Evolutionary conservation across 1,140 invertebrate species (phyloP), one percentile per base, ranked within the genome.

Genomic region (Drosophila erecta): DNA sequence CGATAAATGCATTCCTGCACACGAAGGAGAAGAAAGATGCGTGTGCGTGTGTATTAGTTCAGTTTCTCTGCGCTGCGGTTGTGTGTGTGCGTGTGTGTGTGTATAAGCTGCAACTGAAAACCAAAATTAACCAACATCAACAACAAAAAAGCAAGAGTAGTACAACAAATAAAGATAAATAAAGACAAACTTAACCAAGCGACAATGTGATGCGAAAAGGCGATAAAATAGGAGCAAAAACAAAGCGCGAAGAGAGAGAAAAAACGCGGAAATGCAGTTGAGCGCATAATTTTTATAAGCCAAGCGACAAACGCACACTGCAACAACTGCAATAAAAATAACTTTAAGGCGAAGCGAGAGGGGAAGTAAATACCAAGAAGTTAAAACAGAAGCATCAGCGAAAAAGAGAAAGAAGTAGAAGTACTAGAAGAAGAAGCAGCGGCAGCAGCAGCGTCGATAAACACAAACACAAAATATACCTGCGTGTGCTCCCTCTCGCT

Each of bases 261-360:
- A 70, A 89, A 80, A 87, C 76, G 79, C 85, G 84, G 85, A 87
- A 87, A 87, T 90, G 84, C 85, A 87, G 79, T 87, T 87, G 79
- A 89, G 79, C 84, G 84, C 77, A 86, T 87, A 86, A 87, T 86
- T 87, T 84, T 65, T 86, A 74, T 81, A 85, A 86, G 61, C 66
- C 81, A 85, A 85, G 81, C 81, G 81, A 85, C 81, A 85, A 70
- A 70, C 33, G 65, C 65, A 78, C 43, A 78, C 46, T 10, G 30
- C 8, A 30, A 30, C 7, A 30, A 30, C 30, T 10, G 30, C 30
- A 30, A 30, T 7, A 30, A 30, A 30, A 30, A 30, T 30, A 30
- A 47, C 58, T 64, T 53, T 22, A 27, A 79, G 15, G 3, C 11
- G 3, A 60, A 38, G 33, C 41, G 7, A 53, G 49, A 53, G 50